Evolutionary conservation across 1,140 invertebrate genomes (phyloP).

Genomic region (Sinonovacula constricta): DNA sequence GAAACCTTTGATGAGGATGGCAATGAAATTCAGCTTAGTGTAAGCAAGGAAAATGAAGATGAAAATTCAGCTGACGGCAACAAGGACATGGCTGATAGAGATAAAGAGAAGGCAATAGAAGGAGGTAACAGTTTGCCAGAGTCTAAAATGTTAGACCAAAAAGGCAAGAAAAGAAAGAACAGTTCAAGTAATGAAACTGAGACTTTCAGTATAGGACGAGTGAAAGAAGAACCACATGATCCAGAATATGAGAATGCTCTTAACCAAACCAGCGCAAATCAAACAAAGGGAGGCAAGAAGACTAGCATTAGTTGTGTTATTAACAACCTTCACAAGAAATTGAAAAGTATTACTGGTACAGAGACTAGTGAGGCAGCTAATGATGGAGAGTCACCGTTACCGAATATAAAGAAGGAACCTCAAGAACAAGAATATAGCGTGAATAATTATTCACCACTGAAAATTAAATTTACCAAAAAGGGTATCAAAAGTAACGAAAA

Average conservation of each 20-base stretch:
- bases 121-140: no score
- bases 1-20: background rate
- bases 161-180: no score
- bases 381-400: no score
- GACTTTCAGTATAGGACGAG: no score
- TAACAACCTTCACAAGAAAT: conserved; percentile 38
- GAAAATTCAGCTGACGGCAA: no score
- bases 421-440: conserved; percentile 17
- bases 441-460: conserved; percentile 34
- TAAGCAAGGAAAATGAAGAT: no score
- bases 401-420: background rate
- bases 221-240: no score
- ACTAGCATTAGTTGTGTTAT: conserved; percentile 19
- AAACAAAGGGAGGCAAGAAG: background rate
- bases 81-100: no score
- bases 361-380: conserved; percentile 22
- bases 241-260: background rate
- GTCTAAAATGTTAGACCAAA: no score
- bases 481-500: conserved; percentile 1
- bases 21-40: no score
- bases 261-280: background rate
- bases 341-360: conserved; percentile 15
- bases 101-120: no score
- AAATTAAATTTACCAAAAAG: conserved; percentile 44
- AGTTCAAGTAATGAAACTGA: no score